phyloP scores from a whole-genome alignment of 2,888 invertebrate genomes.

The Dilophus febrilis region DNA sequence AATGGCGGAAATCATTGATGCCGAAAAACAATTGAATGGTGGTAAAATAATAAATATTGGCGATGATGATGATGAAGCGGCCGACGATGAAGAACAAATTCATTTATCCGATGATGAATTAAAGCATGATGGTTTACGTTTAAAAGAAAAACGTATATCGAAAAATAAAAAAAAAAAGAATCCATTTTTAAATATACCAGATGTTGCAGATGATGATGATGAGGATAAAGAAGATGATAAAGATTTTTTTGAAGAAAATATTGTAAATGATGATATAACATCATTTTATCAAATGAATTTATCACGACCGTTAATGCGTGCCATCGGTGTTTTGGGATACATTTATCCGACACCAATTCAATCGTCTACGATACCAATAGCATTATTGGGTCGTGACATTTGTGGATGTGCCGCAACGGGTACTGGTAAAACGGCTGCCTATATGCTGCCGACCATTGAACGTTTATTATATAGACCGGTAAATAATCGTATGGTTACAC shows the following conservation, averaged over 20 bases:
- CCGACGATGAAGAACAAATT: slow-evolving; percentile 31
- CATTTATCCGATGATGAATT: slow-evolving; percentile 64
- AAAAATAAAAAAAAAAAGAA: slow-evolving; percentile 30
- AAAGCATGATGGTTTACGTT: slow-evolving; percentile 48
- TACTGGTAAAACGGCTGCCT: slow-evolving; percentile 95
- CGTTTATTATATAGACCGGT: slow-evolving; percentile 73
- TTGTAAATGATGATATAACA: slow-evolving; percentile 42
- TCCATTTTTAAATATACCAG: slow-evolving; percentile 20
- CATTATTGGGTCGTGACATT: slow-evolving; percentile 75
- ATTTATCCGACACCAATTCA: slow-evolving; percentile 95
- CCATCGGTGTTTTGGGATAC: slow-evolving; percentile 75
- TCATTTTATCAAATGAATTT: slow-evolving; percentile 92
- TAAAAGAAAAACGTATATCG: slow-evolving; percentile 43
- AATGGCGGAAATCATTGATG: slow-evolving; percentile 31
- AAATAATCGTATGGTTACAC: slow-evolving; percentile 46
- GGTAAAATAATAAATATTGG: slow-evolving; percentile 35
- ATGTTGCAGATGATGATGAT: slow-evolving; percentile 30
- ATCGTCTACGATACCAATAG: slow-evolving; percentile 85
- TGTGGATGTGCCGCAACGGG: slow-evolving; percentile 99
- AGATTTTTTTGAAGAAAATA: slow-evolving; percentile 48
- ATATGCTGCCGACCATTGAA: slow-evolving; percentile 94
- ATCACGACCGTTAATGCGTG: slow-evolving; percentile 82
- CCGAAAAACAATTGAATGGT: no score
- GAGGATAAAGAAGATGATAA: slow-evolving; percentile 32
- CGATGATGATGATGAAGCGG: slow-evolving; percentile 21